Evolutionary conservation across 2,888 invertebrate genomes (phyloP).

Genomic region (Perizoma affinitatum): DNA sequence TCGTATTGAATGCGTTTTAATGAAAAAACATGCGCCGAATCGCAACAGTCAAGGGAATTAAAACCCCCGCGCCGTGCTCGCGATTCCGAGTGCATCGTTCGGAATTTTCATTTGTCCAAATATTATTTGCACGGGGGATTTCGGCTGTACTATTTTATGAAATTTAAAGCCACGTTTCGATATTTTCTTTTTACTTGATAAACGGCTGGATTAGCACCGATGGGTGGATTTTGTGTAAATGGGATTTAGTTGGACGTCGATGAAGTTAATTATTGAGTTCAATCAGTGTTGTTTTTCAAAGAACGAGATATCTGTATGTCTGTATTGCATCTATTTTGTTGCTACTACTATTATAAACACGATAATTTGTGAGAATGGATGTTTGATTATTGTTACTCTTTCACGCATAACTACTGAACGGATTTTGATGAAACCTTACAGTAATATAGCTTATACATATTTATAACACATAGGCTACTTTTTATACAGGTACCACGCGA

Average conservation of each 20-base stretch:
- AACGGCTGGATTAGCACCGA: constrained; percentile 53
- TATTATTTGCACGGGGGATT: constrained; percentile 73
- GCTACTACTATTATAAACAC: too few relatives aligned
- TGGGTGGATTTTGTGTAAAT: constrained; percentile 15
- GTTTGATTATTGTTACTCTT: too few relatives aligned
- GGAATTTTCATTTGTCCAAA: constrained; percentile 79
- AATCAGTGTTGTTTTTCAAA: constrained; percentile 1
- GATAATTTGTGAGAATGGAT: too few relatives aligned
- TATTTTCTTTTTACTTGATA: constrained; percentile 56
- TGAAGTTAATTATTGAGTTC: not conserved
- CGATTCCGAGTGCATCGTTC: constrained; percentile 68
- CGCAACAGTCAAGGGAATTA: constrained; percentile 83
- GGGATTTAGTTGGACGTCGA: constrained; percentile 4
- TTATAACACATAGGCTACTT: too few relatives aligned
- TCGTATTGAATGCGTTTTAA: constrained; percentile 84
- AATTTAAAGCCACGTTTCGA: constrained; percentile 53
- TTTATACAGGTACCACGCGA: too few relatives aligned
- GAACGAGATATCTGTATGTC: not conserved
- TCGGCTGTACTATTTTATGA: constrained; percentile 58
- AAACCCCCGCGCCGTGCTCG: constrained; percentile 71
- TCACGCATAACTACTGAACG: too few relatives aligned
- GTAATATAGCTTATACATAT: too few relatives aligned
- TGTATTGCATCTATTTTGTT: not conserved
- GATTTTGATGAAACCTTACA: too few relatives aligned
- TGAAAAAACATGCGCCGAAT: constrained; percentile 84